Evolutionary conservation across 2,113 vertebrate genomes (phyloP).

Genomic region (Caranx melampygus): DNA sequence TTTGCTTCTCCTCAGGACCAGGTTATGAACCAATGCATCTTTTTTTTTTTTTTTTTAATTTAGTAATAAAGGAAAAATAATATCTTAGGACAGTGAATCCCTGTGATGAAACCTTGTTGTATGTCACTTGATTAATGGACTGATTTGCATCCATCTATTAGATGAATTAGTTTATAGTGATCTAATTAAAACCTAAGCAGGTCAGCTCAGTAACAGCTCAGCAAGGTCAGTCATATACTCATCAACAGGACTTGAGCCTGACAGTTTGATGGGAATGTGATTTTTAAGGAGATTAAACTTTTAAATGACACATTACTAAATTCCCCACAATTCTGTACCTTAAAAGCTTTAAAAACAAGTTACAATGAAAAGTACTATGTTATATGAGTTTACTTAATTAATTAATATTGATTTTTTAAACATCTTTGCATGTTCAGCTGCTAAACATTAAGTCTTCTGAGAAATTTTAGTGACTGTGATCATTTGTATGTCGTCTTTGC

Average conservation of each 20-base stretch:
- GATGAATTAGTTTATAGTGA: slow-evolving; percentile 74
- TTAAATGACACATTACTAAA: no score
- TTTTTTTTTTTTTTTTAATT: background rate
- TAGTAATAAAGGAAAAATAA: slow-evolving; percentile 1
- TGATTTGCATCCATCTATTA: slow-evolving; percentile 66
- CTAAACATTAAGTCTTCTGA: no score
- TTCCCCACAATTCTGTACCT: no score
- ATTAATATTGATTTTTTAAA: no score
- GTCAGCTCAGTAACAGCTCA: slow-evolving; percentile 6
- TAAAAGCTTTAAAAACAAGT: no score
- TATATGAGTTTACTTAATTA: no score
- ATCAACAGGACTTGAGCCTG: background rate
- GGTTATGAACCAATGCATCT: background rate
- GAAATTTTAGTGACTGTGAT: no score
- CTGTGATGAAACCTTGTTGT: slow-evolving; percentile 61
- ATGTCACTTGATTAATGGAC: slow-evolving; percentile 64
- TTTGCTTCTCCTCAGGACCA: background rate
- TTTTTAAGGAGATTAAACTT: no score
- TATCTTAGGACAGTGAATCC: slow-evolving; percentile 44
- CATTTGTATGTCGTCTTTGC: no score
- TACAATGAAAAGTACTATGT: no score
- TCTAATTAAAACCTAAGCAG: slow-evolving; percentile 59
- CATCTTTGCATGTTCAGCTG: no score
- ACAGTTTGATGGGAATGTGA: background rate
- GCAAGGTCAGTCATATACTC: background rate